Evolutionary conservation across 2,113 vertebrate genomes (phyloP).

Genomic region (Scomber japonicus): DNA sequence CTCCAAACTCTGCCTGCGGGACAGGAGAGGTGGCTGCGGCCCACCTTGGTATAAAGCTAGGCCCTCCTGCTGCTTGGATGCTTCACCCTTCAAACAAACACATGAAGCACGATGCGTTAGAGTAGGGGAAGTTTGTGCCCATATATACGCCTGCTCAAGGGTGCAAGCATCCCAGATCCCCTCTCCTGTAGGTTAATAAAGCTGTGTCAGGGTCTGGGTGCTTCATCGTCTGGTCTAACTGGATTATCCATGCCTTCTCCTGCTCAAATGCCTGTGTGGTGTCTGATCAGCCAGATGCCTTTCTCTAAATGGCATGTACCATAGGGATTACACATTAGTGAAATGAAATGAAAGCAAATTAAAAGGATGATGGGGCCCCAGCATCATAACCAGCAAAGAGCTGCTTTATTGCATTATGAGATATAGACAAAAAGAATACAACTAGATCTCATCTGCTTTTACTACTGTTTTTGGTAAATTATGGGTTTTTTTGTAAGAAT

Average conservation of each 20-base stretch:
- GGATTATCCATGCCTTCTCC: slow-evolving; percentile 60
- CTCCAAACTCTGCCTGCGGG: slow-evolving; percentile 93
- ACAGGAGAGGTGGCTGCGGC: slow-evolving; percentile 85
- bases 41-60: slow-evolving; percentile 85
- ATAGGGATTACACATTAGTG: slow-evolving; percentile 71
- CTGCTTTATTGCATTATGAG: slow-evolving; percentile 66
- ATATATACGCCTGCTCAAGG: slow-evolving; percentile 9
- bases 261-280: slow-evolving; percentile 68
- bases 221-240: slow-evolving; percentile 57
- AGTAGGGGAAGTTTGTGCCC: slow-evolving; percentile 6
- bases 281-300: slow-evolving; percentile 74
- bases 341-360: slow-evolving; percentile 79
- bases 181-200: slow-evolving; percentile 49
- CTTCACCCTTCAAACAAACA: slow-evolving; percentile 87
- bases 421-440: slow-evolving; percentile 49
- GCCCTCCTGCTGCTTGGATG: slow-evolving; percentile 87
- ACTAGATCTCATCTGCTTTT: slow-evolving; percentile 36
- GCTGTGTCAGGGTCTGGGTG: slow-evolving; percentile 54
- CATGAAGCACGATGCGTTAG: slow-evolving; percentile 48
- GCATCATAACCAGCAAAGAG: slow-evolving; percentile 66
- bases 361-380: slow-evolving; percentile 74
- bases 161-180: slow-evolving; percentile 23
- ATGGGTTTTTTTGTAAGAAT: not conserved
- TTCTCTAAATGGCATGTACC: slow-evolving; percentile 67
- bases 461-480: slow-evolving; percentile 8